Percentiles rank a stretch among this genome's conserved stretches.
Evolutionary conservation across 1,140 invertebrate species (phyloP).

Genomic region (Gryon sp.): DNA sequence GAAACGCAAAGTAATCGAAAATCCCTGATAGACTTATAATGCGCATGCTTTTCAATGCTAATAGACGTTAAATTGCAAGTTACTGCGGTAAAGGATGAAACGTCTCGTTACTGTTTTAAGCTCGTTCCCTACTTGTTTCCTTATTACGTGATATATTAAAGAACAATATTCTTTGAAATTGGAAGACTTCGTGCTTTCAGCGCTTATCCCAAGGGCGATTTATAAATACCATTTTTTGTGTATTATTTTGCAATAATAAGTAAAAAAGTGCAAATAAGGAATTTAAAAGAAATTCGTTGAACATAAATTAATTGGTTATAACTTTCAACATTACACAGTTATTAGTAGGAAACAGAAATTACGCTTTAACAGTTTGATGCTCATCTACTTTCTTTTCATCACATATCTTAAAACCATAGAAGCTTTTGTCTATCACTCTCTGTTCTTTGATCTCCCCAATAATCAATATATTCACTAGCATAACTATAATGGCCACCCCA

Average conservation of each 20-base stretch:
- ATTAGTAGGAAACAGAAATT: slow-evolving; percentile 23
- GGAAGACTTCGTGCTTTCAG: slow-evolving; percentile 38
- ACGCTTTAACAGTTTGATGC: slow-evolving; percentile 48
- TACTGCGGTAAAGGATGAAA: slow-evolving; percentile 51
- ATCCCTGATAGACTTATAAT: slow-evolving; percentile 53
- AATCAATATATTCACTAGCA: slow-evolving; percentile 80
- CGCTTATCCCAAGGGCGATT: slow-evolving; percentile 29
- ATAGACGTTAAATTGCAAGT: slow-evolving; percentile 60
- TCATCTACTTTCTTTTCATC: slow-evolving; percentile 67
- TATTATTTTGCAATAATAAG: slow-evolving; percentile 32
- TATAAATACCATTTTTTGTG: slow-evolving; percentile 36
- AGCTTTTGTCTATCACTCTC: slow-evolving; percentile 68
- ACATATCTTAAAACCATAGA: slow-evolving; percentile 67
- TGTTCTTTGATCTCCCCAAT: slow-evolving; percentile 79
- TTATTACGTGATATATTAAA: slow-evolving; percentile 55
- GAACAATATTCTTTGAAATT: slow-evolving; percentile 61
- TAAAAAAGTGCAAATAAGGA: too few species aligned
- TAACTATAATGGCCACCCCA: slow-evolving; percentile 79
- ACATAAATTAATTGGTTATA: slow-evolving; percentile 27
- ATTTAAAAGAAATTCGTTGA: too few species aligned
- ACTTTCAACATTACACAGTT: slow-evolving; percentile 25
- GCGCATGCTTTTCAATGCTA: slow-evolving; percentile 51
- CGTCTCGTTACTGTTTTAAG: slow-evolving; percentile 43
- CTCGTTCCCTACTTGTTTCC: slow-evolving; percentile 45
- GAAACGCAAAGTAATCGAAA: slow-evolving; percentile 50